Conservation (phyloP, 2,113 vertebrate species). For the Thymallus thymallus region DNA sequence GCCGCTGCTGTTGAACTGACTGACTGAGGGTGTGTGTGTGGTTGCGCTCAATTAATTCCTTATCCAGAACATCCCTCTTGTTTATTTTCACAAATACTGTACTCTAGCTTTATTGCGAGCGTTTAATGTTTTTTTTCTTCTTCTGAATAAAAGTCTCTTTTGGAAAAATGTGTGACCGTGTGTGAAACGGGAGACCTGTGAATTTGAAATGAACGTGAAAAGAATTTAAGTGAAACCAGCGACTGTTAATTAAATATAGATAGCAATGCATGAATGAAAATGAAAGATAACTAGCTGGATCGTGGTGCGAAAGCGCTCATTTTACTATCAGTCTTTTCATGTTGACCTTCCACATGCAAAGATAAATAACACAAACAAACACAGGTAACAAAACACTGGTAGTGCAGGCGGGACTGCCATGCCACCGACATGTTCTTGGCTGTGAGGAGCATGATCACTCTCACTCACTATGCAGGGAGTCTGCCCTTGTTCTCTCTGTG, state of each 20-base stretch:
- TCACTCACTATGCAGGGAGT: constrained; percentile 62
- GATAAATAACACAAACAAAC: constrained; percentile 1
- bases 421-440: constrained; percentile 55
- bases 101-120: constrained; percentile 29
- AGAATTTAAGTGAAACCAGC: too few species aligned
- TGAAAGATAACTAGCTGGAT: background rate
- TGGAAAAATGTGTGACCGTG: constrained; percentile 35
- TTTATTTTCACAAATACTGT: constrained; percentile 49
- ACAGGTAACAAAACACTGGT: constrained; percentile 5
- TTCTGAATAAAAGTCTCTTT: constrained; percentile 30
- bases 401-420: constrained; percentile 42
- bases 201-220: background rate
- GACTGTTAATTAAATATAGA: background rate
- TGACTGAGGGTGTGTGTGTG: constrained; percentile 21
- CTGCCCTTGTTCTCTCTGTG: constrained; percentile 65
- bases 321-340: constrained; percentile 8
- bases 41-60: constrained; percentile 58
- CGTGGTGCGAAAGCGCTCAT: too few species aligned
- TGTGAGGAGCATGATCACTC: constrained; percentile 48
- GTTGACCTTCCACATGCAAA: constrained; percentile 24
- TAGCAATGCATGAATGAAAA: background rate
- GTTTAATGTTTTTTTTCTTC: constrained; percentile 27
- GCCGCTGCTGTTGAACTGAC: constrained; percentile 55
- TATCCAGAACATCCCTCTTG: constrained; percentile 52
- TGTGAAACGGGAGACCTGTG: constrained; percentile 33